phyloP scores from a whole-genome alignment of 2,113 vertebrate genomes.

The Neoarius graeffei region DNA sequence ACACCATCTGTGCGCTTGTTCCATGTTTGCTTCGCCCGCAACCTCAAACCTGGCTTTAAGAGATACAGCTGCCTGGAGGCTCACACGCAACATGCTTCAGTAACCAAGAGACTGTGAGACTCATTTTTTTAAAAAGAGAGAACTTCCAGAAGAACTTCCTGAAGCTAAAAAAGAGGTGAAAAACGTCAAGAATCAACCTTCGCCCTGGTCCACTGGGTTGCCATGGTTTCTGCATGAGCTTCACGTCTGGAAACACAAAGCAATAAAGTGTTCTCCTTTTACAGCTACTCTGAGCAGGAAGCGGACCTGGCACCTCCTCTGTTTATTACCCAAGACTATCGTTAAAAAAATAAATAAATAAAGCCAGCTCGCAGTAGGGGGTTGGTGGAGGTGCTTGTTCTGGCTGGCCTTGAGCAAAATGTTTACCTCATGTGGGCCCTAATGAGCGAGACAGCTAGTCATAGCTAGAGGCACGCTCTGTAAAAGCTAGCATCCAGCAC shows the following conservation, averaged over 20 bases:
- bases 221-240: constrained; percentile 63
- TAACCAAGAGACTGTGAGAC: neutral
- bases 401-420: constrained; percentile 40
- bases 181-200: neutral
- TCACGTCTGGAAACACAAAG: constrained; percentile 59
- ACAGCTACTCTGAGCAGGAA: constrained; percentile 61
- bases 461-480: constrained; percentile 47
- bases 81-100: neutral
- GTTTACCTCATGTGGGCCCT: constrained; percentile 37
- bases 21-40: constrained; percentile 21
- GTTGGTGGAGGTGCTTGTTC: constrained; percentile 17
- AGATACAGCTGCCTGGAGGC: constrained; percentile 15
- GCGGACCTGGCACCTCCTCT: constrained; percentile 39
- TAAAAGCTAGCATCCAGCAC: constrained; percentile 56
- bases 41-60: constrained; percentile 8
- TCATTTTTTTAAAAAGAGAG: neutral
- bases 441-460: constrained; percentile 51
- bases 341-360: constrained; percentile 40
- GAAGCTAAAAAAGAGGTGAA: neutral
- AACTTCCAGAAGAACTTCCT: neutral
- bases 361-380: constrained; percentile 31
- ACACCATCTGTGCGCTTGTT: constrained; percentile 27
- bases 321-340: constrained; percentile 64
- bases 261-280: constrained; percentile 54
- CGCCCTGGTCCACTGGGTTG: constrained; percentile 35